Evolutionary conservation across 2,888 invertebrate species (phyloP).

Genomic region (Eurytoma californica): DNA sequence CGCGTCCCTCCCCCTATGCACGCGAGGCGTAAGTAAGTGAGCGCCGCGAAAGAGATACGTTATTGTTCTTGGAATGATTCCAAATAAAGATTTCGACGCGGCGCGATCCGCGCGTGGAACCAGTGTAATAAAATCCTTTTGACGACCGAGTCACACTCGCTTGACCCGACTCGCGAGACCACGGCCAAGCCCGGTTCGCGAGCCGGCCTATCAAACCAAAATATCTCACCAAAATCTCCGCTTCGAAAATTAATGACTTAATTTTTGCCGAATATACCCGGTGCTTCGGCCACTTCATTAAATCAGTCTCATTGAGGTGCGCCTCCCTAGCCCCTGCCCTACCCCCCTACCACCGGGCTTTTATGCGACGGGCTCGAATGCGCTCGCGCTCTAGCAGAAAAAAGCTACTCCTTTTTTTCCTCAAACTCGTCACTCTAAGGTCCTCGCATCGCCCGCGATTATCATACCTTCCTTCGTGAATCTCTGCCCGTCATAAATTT

Average conservation of each 20-base stretch:
- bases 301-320: constrained; percentile 51
- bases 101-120: constrained; percentile 66
- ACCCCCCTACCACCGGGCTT: neutral
- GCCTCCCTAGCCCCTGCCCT: neutral
- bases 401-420: constrained; percentile 21
- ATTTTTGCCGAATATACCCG: constrained; percentile 53
- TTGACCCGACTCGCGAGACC: constrained; percentile 42
- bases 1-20: neutral
- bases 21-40: constrained; percentile 53
- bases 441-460: constrained; percentile 70
- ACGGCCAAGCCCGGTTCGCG: no score
- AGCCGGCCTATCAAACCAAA: constrained; percentile 37
- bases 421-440: constrained; percentile 54
- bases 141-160: constrained; percentile 58
- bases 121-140: constrained; percentile 72
- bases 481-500: constrained; percentile 73
- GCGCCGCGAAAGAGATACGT: constrained; percentile 64
- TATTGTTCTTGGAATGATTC: constrained; percentile 76
- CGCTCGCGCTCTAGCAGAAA: neutral
- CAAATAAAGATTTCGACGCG: constrained; percentile 74
- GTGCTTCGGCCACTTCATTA: constrained; percentile 48
- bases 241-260: constrained; percentile 54
- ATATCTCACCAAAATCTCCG: constrained; percentile 48
- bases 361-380: constrained; percentile 27
- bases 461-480: constrained; percentile 71